Evolutionary conservation across 2,797 vertebrate species (phyloP).

Genomic region (Enteromius unitaeniatus): DNA sequence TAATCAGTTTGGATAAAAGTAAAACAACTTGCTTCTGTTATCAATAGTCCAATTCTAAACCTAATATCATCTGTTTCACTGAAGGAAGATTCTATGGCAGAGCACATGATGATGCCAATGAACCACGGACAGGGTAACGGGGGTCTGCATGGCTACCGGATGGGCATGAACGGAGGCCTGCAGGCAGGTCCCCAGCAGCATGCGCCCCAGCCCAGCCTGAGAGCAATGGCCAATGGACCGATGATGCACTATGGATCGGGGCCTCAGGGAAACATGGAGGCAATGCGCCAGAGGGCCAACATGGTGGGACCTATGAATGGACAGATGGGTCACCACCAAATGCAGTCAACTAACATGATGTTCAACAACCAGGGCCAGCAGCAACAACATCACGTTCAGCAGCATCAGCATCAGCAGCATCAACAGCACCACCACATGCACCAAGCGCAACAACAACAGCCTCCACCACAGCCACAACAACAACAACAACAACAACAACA

Average conservation of each 20-base stretch:
- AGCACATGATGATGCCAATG: slow-evolving; percentile 95
- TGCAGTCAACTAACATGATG: slow-evolving; percentile 83
- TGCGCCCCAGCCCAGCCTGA: slow-evolving; percentile 79
- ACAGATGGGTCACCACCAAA: slow-evolving; percentile 85
- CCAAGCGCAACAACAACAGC: slow-evolving; percentile 69
- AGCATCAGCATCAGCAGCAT: slow-evolving; percentile 67
- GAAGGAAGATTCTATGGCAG: slow-evolving; percentile 85
- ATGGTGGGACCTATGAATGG: slow-evolving; percentile 80
- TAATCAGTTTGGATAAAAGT: neutral
- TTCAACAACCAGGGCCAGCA: slow-evolving; percentile 80
- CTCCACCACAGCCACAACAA: slow-evolving; percentile 67
- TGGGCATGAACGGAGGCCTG: slow-evolving; percentile 86
- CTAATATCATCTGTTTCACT: slow-evolving; percentile 63
- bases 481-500: slow-evolving; percentile 71
- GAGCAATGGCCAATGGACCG: slow-evolving; percentile 77
- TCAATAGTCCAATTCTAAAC: slow-evolving; percentile 3
- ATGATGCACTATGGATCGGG: slow-evolving; percentile 87
- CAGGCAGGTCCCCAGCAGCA: slow-evolving; percentile 84
- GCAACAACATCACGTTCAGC: slow-evolving; percentile 76
- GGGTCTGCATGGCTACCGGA: slow-evolving; percentile 88
- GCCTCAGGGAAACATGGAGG: slow-evolving; percentile 81
- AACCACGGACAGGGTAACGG: slow-evolving; percentile 82
- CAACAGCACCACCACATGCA: slow-evolving; percentile 78
- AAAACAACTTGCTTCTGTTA: neutral
- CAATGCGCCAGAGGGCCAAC: slow-evolving; percentile 82